Conservation (phyloP, 2,888 invertebrate genomes). For the Hyppa rectilinea region DNA sequence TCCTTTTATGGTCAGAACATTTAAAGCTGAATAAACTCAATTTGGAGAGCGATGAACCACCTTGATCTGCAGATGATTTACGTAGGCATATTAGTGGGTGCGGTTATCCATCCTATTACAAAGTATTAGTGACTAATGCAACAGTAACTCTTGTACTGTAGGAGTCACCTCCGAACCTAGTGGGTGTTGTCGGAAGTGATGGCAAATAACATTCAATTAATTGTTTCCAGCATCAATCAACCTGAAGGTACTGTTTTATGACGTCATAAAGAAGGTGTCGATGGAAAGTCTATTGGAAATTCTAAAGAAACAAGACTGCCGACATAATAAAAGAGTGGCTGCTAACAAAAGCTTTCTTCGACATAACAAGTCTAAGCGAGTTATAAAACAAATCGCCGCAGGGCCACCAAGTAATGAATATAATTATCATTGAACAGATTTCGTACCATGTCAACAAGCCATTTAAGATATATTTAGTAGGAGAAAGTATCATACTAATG, state of each 20-base stretch:
- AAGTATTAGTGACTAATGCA: conserved; percentile 52
- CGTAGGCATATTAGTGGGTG: conserved; percentile 47
- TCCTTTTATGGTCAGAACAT: neutral
- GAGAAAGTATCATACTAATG: conserved; percentile 41
- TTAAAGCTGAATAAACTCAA: conserved; percentile 9
- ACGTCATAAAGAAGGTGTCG: conserved; percentile 16
- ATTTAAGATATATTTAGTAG: conserved; percentile 27
- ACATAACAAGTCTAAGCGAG: conserved; percentile 27
- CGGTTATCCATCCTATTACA: conserved; percentile 32
- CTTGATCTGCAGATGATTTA: conserved; percentile 30
- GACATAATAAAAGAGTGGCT: conserved; percentile 16
- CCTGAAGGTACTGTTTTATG: conserved; percentile 14
- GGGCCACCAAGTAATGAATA: conserved; percentile 40
- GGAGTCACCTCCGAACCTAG: conserved; percentile 46
- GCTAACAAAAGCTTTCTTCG: conserved; percentile 57
- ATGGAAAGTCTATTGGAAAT: conserved; percentile 42
- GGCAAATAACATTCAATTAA: conserved; percentile 17
- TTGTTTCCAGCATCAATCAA: conserved; percentile 12
- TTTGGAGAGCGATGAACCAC: conserved; percentile 26
- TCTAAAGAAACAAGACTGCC: conserved; percentile 13
- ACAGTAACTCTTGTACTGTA: conserved; percentile 37
- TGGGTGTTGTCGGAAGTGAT: conserved; percentile 44
- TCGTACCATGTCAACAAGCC: conserved; percentile 15
- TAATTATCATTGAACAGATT: conserved; percentile 33
- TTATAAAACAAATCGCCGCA: conserved; percentile 40